Base-by-base conservation (phyloP, 2,113 vertebrate species). In the Dendrocopos noguchii region DNA sequence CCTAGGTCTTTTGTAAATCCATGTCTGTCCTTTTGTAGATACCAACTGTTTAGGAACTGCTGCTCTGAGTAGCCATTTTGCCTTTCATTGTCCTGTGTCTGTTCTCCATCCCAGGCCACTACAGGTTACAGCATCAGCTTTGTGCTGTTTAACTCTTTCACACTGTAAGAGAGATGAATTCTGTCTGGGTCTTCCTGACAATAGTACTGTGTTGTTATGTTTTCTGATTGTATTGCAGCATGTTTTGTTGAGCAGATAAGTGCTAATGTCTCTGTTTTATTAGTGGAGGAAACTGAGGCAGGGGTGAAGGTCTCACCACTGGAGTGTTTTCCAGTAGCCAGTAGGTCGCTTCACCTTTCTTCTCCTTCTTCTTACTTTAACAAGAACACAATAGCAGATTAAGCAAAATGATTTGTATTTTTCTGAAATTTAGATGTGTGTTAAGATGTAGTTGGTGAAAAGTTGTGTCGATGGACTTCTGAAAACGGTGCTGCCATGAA, bases 1-100 rank as follows among this genome's bases (percentile, higher is more conserved):
- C 94, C 80, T 73, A 87, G 82, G 90, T 95, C 84, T 92, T 92
- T 72, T 95, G 65, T 91, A 81, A 80, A 57, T 90, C 61, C 46
- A 1, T 65, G 65, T 91, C 68, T 90, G 90, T 94, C 70, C 64
- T 89, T 81, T 68, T 95, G 93, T 88, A 93, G 82, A 84, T 46
- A 50, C 53, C 52, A 72, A 6, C 65, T 92, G 87, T 92, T 82
- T n/a, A 80, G 84, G 81, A 80, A 3, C 57, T 91, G 80, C 80
- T 90, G 87, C 71, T 88, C 79, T 31, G 10, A 91, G 87, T 83
- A 72, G 90, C 87, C 91, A 52, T 93, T 85, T 91, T 94, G 65
- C 87, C 83, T 80, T 91, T 78, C 33, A 0, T 73, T 92, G 90
- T 95, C 84, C 79, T 78, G 53, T 93, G 16, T 88, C 61, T 91